Percentiles rank a stretch among this genome's conserved stretches.
These are phyloP conservation scores for Furcula furcula DNA, from an alignment of 2,888 invertebrate genomes.

Conservation along the genomic window DNA sequence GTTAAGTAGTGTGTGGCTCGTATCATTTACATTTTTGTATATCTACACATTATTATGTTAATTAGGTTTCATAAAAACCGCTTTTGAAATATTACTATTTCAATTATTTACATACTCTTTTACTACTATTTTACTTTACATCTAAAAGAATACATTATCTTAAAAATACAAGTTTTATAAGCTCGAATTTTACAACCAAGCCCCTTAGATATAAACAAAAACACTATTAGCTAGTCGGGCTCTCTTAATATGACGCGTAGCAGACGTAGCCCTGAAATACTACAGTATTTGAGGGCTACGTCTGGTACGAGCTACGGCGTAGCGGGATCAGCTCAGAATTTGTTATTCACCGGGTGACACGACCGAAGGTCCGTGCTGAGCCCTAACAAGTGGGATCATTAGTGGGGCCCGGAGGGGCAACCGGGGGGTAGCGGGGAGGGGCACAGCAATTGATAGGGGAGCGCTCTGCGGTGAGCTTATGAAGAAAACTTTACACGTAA, in stretches of 20 bases:
- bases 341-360: conserved; percentile 78
- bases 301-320: conserved; percentile 38
- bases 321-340: conserved; percentile 68
- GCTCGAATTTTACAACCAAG: neutral
- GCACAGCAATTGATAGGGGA: conserved; percentile 75
- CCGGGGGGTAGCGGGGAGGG: conserved; percentile 27
- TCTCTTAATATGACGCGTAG: conserved; percentile 38
- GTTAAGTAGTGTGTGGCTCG: no score
- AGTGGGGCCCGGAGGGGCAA: conserved; percentile 51
- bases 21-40: no score
- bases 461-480: conserved; percentile 70
- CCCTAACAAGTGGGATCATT: conserved; percentile 80
- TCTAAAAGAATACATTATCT: no score
- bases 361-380: conserved; percentile 73
- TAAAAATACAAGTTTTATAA: no score
- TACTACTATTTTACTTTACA: no score
- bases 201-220: conserved; percentile 4
- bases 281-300: conserved; percentile 42
- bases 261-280: no score
- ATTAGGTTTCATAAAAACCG: no score
- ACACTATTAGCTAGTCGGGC: conserved; percentile 19
- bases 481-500: conserved; percentile 76
- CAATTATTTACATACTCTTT: no score
- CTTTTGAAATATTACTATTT: no score
- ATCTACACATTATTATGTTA: no score